Evolutionary conservation across 2,797 vertebrate genomes (phyloP).

Genomic region (Xiphophorus birchmanni): DNA sequence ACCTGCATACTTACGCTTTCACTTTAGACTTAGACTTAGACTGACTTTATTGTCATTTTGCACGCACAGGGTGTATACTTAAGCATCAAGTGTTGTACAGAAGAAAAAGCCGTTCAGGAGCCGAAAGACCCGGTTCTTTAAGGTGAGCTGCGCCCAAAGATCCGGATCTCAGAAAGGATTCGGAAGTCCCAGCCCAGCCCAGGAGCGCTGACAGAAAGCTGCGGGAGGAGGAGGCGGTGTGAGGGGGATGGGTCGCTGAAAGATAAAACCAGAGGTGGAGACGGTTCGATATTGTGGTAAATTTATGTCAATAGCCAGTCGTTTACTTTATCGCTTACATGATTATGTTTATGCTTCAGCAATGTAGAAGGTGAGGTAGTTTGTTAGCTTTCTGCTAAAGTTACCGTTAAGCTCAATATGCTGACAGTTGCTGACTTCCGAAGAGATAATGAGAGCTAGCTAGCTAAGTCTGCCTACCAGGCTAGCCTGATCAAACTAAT

Average conservation of each 20-base stretch:
- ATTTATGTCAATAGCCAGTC: neutral
- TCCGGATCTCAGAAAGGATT: neutral
- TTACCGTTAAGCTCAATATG: slow-evolving; percentile 37
- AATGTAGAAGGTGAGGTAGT: neutral
- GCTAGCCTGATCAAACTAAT: neutral
- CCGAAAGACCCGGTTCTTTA: neutral
- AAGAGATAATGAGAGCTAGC: slow-evolving; percentile 31
- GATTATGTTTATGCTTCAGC: neutral
- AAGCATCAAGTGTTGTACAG: neutral
- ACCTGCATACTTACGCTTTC: neutral
- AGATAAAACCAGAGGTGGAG: slow-evolving; percentile 40
- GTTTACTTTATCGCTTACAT: neutral
- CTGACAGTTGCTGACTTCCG: slow-evolving; percentile 33
- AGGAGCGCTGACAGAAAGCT: slow-evolving; percentile 1
- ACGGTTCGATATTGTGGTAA: slow-evolving; percentile 46
- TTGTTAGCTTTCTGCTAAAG: neutral
- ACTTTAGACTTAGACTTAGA: too few relatives aligned
- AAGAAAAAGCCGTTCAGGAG: neutral
- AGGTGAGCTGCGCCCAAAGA: neutral
- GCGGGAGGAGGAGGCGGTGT: slow-evolving; percentile 46
- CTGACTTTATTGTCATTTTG: too few relatives aligned
- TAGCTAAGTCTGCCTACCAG: slow-evolving; percentile 36
- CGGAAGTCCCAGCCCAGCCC: slow-evolving; percentile 4
- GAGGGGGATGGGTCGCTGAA: slow-evolving; percentile 59
- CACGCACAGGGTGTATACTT: too few relatives aligned